Evolutionary conservation across 2,888 invertebrate genomes (phyloP).

Genomic region (Ceraclea dissimilis): DNA sequence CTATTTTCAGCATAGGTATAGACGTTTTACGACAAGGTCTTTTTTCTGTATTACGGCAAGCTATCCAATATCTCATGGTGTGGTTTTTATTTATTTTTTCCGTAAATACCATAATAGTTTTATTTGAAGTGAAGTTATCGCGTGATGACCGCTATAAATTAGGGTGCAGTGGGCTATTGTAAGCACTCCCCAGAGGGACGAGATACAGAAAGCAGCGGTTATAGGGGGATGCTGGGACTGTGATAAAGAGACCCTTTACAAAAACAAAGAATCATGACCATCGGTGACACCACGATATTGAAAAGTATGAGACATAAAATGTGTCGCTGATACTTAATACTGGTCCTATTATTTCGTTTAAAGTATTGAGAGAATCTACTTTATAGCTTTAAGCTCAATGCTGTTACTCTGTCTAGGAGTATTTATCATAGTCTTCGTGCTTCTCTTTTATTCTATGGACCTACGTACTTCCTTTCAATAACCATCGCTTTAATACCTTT

Average conservation of each 20-base stretch:
- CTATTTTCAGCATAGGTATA: too few relatives aligned
- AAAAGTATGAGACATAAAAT: neutral
- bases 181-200: neutral
- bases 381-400: neutral
- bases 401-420: neutral
- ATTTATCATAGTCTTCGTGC: neutral
- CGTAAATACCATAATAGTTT: constrained; percentile 5
- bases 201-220: neutral
- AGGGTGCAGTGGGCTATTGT: constrained; percentile 1
- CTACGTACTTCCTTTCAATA: neutral
- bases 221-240: neutral
- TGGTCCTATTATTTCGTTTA: neutral
- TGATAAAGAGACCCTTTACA: constrained; percentile 5
- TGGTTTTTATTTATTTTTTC: neutral
- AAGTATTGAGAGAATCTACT: neutral
- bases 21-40: too few relatives aligned
- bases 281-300: neutral
- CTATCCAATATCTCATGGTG: too few relatives aligned
- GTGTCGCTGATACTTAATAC: neutral
- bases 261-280: constrained; percentile 6
- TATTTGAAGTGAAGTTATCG: constrained; percentile 4
- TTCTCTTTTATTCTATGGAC: neutral
- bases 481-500: neutral
- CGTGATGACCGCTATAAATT: constrained; percentile 11
- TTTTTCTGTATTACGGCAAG: too few relatives aligned